Evolutionary conservation across 2,888 invertebrate species (phyloP).

Genomic region (Caenorhabditis japonica): DNA sequence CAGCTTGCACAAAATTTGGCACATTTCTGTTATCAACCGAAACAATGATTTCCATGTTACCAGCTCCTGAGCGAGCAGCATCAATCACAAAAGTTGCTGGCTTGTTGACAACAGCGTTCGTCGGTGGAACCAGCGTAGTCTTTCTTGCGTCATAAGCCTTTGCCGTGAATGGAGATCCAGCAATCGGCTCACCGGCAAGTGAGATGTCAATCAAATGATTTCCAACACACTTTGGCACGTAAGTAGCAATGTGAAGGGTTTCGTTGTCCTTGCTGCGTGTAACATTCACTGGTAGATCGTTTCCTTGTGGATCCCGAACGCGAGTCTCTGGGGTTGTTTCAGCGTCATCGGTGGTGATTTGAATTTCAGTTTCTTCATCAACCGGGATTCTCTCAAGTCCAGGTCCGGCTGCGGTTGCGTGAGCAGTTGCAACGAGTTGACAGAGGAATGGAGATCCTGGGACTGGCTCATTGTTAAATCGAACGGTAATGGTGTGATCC

Average conservation of each 20-base stretch:
- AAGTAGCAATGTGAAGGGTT: conserved; percentile 81
- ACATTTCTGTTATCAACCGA: conserved; percentile 96
- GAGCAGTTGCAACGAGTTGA: conserved; percentile 84
- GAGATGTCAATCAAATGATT: conserved; percentile 73
- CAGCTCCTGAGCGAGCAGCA: conserved; percentile 85
- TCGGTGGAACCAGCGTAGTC: conserved; percentile 94
- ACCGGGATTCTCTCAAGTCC: conserved; percentile 84
- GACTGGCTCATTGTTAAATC: conserved; percentile 81
- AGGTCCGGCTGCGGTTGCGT: conserved; percentile 82
- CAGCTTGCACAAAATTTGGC: conserved; percentile 91
- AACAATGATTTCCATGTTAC: conserved; percentile 96
- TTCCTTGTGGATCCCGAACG: conserved; percentile 70
- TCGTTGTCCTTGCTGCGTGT: conserved; percentile 56
- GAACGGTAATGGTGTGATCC: conserved; percentile 75
- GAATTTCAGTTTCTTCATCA: conserved; percentile 81
- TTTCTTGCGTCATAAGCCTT: conserved; percentile 86
- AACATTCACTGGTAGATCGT: conserved; percentile 66
- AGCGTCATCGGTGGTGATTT: conserved; percentile 57
- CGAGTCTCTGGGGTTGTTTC: conserved; percentile 57
- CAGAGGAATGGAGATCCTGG: conserved; percentile 95
- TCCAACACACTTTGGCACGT: conserved; percentile 86
- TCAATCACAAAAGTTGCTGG: conserved; percentile 93
- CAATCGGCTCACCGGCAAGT: conserved; percentile 67
- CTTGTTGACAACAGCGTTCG: conserved; percentile 86
- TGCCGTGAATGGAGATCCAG: conserved; percentile 78